phyloP scores from a whole-genome alignment of 1,140 invertebrate genomes.

The Lucilia cuprina region DNA sequence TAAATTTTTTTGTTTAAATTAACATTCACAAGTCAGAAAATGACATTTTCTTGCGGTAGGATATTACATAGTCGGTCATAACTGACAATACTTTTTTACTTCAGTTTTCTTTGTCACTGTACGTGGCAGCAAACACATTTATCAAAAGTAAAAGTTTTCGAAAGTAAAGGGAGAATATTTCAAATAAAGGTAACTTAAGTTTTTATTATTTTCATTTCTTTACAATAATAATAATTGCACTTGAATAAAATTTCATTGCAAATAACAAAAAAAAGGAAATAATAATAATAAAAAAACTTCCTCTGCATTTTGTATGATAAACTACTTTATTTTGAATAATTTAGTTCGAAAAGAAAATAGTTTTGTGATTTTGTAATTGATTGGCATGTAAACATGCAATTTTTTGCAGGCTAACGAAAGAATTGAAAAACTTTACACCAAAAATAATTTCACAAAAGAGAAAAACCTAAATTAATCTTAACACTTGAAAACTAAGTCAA shows the following conservation, averaged over 20 bases:
- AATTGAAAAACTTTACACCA: slow-evolving; percentile 22
- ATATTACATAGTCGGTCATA: no score
- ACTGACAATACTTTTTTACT: no score
- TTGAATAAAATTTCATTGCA: slow-evolving; percentile 2
- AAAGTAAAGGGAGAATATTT: no score
- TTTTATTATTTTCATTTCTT: no score
- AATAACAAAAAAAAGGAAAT: not conserved
- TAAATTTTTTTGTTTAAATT: no score
- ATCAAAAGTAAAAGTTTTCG: no score
- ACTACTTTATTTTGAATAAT: not conserved
- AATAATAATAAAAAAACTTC: not conserved
- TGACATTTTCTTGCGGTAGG: no score
- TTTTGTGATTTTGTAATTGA: slow-evolving; percentile 3
- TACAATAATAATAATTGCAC: not conserved
- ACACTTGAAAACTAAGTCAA: slow-evolving; percentile 40
- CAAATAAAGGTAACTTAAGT: no score
- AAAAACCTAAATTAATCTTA: slow-evolving; percentile 47
- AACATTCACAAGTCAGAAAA: no score
- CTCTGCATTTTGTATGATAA: not conserved
- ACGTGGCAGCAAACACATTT: no score
- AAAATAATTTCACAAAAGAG: not conserved
- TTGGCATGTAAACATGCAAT: slow-evolving; percentile 26
- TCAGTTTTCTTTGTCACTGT: no score
- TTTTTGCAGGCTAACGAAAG: not conserved
- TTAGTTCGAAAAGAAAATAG: not conserved